Conservation (phyloP, 1,140 invertebrate species). For the Cotesia chilonis region DNA sequence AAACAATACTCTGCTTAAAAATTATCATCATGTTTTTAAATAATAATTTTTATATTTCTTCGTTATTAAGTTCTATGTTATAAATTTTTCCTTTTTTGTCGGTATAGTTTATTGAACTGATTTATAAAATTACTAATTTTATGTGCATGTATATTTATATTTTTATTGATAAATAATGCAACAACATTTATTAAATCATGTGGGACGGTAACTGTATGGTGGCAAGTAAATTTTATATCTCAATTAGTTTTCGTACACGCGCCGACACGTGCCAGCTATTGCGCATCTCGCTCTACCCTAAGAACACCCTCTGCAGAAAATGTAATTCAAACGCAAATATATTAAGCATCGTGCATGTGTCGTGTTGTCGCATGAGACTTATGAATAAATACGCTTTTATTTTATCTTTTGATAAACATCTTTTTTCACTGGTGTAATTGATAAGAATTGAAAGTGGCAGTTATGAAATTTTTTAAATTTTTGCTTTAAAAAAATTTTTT, state of each 20-base stretch:
- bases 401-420: constrained; percentile 45
- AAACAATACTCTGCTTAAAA: constrained; percentile 19
- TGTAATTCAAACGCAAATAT: constrained; percentile 59
- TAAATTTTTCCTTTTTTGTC: too few species aligned
- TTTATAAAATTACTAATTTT: too few species aligned
- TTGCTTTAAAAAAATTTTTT: neutral
- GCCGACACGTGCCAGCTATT: constrained; percentile 57
- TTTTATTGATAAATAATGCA: neutral
- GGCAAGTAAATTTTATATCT: constrained; percentile 63
- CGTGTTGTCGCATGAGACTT: constrained; percentile 38
- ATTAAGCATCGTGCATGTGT: constrained; percentile 46
- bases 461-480: constrained; percentile 27
- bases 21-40: constrained; percentile 10
- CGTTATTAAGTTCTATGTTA: too few species aligned
- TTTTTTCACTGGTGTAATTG: constrained; percentile 32
- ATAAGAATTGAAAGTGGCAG: constrained; percentile 36
- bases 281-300: constrained; percentile 27
- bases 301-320: constrained; percentile 37
- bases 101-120: neutral
- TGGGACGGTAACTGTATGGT: constrained; percentile 47
- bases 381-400: constrained; percentile 2
- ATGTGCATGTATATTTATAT: neutral
- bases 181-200: constrained; percentile 39
- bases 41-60: constrained; percentile 27
- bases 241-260: constrained; percentile 63